Conservation (phyloP, 2,888 invertebrate species). For the Esperia sulphurella region DNA sequence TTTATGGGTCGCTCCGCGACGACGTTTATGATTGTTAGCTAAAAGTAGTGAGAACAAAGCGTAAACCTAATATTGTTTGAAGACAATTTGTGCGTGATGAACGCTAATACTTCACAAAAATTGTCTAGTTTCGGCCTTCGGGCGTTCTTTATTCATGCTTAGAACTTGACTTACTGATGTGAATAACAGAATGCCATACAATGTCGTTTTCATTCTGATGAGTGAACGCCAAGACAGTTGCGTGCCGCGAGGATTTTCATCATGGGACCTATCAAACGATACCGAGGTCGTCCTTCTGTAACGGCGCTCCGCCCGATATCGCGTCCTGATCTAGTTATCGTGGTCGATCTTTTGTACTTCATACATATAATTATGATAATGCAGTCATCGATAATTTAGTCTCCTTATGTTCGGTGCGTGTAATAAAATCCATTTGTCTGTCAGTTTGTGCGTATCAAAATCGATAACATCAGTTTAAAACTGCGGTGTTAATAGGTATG, state of each 20-base stretch:
- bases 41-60: not conserved
- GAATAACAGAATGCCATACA: slow-evolving; percentile 56
- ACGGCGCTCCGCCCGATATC: slow-evolving; percentile 54
- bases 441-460: slow-evolving; percentile 9
- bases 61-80: slow-evolving; percentile 14
- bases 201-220: slow-evolving; percentile 69
- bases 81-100: slow-evolving; percentile 67
- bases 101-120: slow-evolving; percentile 54
- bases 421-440: slow-evolving; percentile 19
- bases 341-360: slow-evolving; percentile 62
- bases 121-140: slow-evolving; percentile 54
- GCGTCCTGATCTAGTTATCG: slow-evolving; percentile 57
- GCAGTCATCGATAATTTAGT: slow-evolving; percentile 46
- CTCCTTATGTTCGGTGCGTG: slow-evolving; percentile 40
- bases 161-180: slow-evolving; percentile 36
- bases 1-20: slow-evolving; percentile 43
- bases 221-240: slow-evolving; percentile 71
- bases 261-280: slow-evolving; percentile 74
- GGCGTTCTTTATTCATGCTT: slow-evolving; percentile 58
- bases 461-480: slow-evolving; percentile 43
- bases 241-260: slow-evolving; percentile 71
- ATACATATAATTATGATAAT: slow-evolving; percentile 34
- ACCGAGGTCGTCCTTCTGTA: slow-evolving; percentile 63
- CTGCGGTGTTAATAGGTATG: slow-evolving; percentile 50
- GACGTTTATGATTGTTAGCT: slow-evolving; percentile 41